phyloP scores from a whole-genome alignment of 2,888 invertebrate species.

The Acanthococcus lagerstroemiae region DNA sequence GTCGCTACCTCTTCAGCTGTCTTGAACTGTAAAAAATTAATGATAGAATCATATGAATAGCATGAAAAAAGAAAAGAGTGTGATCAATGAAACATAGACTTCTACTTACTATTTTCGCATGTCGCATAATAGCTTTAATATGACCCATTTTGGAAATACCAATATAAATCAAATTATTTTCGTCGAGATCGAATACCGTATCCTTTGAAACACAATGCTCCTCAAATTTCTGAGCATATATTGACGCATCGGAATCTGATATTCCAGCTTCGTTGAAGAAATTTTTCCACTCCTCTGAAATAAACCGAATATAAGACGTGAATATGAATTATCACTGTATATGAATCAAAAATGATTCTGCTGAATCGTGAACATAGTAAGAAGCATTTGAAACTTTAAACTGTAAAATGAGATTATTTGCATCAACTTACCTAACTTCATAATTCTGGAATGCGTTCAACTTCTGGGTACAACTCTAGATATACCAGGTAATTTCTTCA shows the following conservation, averaged over 20 bases:
- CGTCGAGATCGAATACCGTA: neutral
- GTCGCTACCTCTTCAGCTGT: neutral
- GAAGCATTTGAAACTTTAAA: neutral
- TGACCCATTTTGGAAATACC: neutral
- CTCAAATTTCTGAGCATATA: neutral
- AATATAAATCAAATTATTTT: neutral
- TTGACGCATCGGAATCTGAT: neutral
- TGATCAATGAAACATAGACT: neutral
- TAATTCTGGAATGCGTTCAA: neutral
- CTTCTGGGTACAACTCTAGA: conserved; percentile 58
- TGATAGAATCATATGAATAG: neutral
- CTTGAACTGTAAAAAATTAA: neutral
- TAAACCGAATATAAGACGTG: neutral
- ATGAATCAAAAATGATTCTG: neutral
- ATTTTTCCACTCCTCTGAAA: neutral
- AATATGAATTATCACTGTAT: neutral
- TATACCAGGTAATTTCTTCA: conserved; percentile 76
- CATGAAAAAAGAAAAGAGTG: neutral
- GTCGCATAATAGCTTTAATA: neutral
- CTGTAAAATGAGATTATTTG: neutral
- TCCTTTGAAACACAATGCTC: neutral
- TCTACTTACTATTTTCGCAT: neutral
- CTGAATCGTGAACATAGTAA: neutral
- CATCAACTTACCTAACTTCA: neutral
- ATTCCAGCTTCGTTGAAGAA: neutral